Conservation (phyloP, 2,797 vertebrate species). For the Anguilla marmorata region DNA sequence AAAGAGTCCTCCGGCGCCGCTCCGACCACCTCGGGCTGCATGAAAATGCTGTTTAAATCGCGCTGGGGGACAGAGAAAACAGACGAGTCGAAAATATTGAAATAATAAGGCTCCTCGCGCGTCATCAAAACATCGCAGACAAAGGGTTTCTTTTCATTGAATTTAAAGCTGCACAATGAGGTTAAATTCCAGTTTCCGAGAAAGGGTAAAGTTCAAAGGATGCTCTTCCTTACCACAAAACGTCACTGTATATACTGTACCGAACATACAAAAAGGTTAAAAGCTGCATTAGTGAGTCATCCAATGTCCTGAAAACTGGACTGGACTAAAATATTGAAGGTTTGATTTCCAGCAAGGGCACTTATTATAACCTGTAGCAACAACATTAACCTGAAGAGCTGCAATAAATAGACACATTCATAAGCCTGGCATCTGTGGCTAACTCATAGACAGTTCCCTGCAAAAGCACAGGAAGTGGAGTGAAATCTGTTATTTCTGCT, state of each 20-base stretch:
- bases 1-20: not conserved
- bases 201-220: slow-evolving; percentile 25
- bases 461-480: too few relatives aligned
- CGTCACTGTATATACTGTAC: not conserved
- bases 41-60: not conserved
- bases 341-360: not conserved
- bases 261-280: not conserved
- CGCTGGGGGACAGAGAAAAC: not conserved
- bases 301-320: not conserved
- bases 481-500: too few relatives aligned
- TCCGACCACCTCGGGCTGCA: not conserved
- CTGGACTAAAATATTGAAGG: not conserved
- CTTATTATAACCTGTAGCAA: not conserved
- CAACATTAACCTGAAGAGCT: not conserved
- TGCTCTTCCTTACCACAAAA: slow-evolving; percentile 17
- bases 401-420: not conserved
- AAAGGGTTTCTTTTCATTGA: slow-evolving; percentile 7
- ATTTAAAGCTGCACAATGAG: not conserved
- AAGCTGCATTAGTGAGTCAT: not conserved
- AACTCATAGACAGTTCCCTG: too few relatives aligned
- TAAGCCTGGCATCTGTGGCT: not conserved
- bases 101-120: slow-evolving; percentile 18
- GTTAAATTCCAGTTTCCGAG: slow-evolving; percentile 17
- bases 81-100: not conserved
- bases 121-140: not conserved